A percentile compares a stretch with the other conserved stretches of the same genome.
These are phyloP conservation scores for Tragelaphus scriptus DNA, from an alignment of 2,113 vertebrate genomes.

Conservation along the genomic window DNA sequence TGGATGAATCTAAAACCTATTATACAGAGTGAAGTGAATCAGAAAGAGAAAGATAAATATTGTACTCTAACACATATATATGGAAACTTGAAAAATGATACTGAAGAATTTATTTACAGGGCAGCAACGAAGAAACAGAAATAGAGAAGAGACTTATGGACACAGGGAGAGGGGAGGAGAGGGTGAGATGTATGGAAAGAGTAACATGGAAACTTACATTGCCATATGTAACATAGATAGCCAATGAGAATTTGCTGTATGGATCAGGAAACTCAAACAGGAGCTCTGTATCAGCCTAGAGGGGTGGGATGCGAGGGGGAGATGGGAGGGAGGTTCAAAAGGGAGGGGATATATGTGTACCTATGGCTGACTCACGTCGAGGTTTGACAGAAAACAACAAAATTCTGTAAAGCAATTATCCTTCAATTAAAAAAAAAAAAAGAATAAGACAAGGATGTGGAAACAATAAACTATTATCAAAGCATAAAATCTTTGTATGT, in stretches of 20 bases:
- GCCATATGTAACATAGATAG: not conserved
- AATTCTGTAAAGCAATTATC: not conserved
- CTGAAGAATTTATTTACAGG: not conserved
- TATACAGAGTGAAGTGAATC: not conserved
- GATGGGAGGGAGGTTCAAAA: not conserved
- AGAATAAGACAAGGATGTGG: not conserved
- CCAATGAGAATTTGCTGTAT: not conserved
- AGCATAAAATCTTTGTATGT: not conserved
- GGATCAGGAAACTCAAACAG: not conserved
- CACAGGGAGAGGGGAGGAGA: not conserved
- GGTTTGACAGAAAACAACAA: not conserved
- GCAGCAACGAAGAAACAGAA: not conserved
- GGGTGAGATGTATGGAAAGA: not conserved
- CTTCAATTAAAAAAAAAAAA: not conserved
- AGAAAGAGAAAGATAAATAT: not conserved
- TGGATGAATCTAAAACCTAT: not conserved
- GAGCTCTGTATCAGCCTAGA: not conserved
- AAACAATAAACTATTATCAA: not conserved
- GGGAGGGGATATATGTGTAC: not conserved
- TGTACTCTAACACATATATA: not conserved
- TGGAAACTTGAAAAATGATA: not conserved
- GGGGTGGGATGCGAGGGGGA: rapidly evolving
- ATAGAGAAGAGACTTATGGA: not conserved
- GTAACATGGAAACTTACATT: not conserved
- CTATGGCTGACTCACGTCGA: not conserved